phyloP scores from a whole-genome alignment of 2,113 vertebrate species.

The Alosa alosa region DNA sequence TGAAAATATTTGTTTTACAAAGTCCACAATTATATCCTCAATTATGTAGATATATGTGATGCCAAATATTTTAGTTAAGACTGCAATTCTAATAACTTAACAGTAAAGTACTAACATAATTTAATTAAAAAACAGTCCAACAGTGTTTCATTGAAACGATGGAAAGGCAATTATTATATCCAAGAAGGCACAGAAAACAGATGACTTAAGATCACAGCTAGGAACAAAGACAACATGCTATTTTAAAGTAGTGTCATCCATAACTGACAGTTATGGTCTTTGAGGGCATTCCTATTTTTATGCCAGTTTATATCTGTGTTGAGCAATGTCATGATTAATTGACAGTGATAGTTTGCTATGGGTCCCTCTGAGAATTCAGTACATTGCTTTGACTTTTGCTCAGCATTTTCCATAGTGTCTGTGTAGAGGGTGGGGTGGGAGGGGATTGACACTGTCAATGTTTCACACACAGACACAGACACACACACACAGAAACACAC shows the following conservation, averaged over 20 bases:
- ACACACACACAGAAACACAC: not conserved
- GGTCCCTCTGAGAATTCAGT: conserved; percentile 5
- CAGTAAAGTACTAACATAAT: too few species aligned
- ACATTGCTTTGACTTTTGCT: not conserved
- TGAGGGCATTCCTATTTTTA: conserved; percentile 9
- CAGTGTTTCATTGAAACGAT: not conserved
- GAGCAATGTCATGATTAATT: conserved; percentile 10
- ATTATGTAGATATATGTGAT: too few species aligned
- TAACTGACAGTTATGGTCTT: not conserved
- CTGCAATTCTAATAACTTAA: too few species aligned
- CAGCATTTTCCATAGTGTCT: not conserved
- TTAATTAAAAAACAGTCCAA: too few species aligned
- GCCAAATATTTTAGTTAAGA: too few species aligned
- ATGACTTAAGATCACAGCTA: not conserved
- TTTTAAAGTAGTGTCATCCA: not conserved
- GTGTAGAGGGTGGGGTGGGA: not conserved
- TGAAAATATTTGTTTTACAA: too few species aligned
- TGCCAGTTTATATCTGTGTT: not conserved
- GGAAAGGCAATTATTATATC: not conserved
- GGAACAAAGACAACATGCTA: not conserved
- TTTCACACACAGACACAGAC: not conserved
- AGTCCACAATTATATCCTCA: too few species aligned
- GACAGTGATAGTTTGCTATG: not conserved
- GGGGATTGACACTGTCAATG: not conserved
- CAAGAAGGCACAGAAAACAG: not conserved